phyloP scores from a whole-genome alignment of 2,113 vertebrate species.

The Boulengeromyrus knoepffleri region DNA sequence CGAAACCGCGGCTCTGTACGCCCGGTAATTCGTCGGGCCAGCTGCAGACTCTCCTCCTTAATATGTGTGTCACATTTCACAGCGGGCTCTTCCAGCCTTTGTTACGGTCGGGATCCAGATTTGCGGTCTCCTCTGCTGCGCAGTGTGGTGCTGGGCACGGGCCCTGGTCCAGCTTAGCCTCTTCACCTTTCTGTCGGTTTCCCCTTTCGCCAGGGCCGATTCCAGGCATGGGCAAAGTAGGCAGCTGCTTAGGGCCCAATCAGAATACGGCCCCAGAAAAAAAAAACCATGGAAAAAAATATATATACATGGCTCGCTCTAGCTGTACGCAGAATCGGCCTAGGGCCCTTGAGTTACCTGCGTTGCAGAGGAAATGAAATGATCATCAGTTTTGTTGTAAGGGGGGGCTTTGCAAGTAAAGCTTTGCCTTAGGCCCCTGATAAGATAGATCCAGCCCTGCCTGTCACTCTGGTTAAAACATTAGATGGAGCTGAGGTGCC shows the following conservation, averaged over 20 bases:
- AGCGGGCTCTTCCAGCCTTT: not conserved
- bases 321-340: not conserved
- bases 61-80: constrained; percentile 32
- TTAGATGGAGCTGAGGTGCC: not conserved
- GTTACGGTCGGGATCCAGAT: constrained; percentile 8
- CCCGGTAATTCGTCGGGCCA: not conserved
- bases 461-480: not conserved
- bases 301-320: not conserved
- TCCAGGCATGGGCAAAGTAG: not conserved
- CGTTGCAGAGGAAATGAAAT: not conserved
- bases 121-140: not conserved
- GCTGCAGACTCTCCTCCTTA: not conserved
- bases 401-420: not conserved
- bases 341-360: not conserved
- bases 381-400: not conserved
- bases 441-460: not conserved
- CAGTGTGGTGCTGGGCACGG: constrained; percentile 51
- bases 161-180: constrained; percentile 63
- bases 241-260: constrained; percentile 1
- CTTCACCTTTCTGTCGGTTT: constrained; percentile 55
- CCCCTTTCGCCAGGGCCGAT: not conserved
- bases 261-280: constrained; percentile 12
- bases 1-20: not conserved
- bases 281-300: not conserved
- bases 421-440: not conserved